Base-by-base conservation (phyloP, 2,888 invertebrate species). In the Carabus problematicus region DNA sequence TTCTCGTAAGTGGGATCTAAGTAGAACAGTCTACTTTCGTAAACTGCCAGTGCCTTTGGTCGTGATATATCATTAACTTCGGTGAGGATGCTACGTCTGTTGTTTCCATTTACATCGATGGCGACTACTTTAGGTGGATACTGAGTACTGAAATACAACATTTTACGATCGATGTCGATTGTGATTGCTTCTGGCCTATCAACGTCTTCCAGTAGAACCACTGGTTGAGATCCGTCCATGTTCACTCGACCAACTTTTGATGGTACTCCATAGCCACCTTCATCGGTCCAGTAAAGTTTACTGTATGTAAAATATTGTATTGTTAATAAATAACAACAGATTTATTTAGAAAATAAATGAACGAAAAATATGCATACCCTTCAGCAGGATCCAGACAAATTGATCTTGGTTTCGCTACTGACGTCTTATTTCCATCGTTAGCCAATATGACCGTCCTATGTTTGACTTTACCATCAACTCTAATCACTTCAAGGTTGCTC, bases 271-370 rank as follows among this genome's bases (percentile, higher is more conserved):
- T 85, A 90, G 8, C 95, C 96, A 8, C 98, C 98, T 74, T 94
- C 93, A 78, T 99, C 99, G 8, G 97, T 88, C 98, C 98, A 99
- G 83, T 95, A 99, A 39, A 97, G 82, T 83, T 92, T 91, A 12
- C 66, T 67, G 39, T 47, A 61, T 18, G n/a, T 1, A 29, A 29
- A 56, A 70, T 61, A 62, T 54, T 64, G 52, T 47, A 56, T n/a
- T 45, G 12, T 3, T 39, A 70, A 8, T 39, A 49, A 49, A 39
- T 12, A 64, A 16, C n/a, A 43, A 40, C 12, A 12, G 39, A 62
- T 14, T 14, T 41, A 14, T 54, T 45, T 11, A 59, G 29, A 56
- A 40, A 68, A 9, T 63, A 42, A 58, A 39, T 45, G 52, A 62
- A 19, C 43, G 49, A 83, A 85, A 79, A 81, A 91, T 29, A 29